These are phyloP conservation scores for Phortica okadai DNA, from an alignment of 2,888 invertebrate species.

Conservation along the genomic window DNA sequence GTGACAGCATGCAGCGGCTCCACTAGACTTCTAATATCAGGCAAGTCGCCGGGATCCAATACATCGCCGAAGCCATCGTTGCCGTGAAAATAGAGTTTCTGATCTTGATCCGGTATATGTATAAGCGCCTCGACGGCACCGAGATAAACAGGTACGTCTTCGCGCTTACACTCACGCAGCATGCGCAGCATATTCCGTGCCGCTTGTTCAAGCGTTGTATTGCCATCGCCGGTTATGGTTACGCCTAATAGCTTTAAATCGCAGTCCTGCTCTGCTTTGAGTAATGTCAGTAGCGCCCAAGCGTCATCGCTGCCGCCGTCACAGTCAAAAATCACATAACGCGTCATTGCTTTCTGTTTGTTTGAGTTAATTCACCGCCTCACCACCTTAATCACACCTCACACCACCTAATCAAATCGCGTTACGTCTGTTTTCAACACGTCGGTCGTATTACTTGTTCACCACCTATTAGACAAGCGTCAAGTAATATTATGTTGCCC, in stretches of 20 bases:
- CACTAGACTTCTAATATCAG: conserved; percentile 76
- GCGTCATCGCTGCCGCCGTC: conserved; percentile 83
- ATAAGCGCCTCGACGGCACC: conserved; percentile 78
- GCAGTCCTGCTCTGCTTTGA: conserved; percentile 77
- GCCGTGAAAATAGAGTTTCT: conserved; percentile 79
- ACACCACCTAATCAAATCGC: no score
- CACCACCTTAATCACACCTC: no score
- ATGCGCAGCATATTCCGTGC: conserved; percentile 83
- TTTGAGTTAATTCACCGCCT: not conserved
- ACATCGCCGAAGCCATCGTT: conserved; percentile 85
- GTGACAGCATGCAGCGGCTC: conserved; percentile 79
- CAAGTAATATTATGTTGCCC: conserved; percentile 56
- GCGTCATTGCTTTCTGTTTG: not conserved
- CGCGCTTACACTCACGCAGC: conserved; percentile 77
- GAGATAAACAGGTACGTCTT: conserved; percentile 81
- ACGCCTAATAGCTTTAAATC: conserved; percentile 79
- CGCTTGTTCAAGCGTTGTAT: conserved; percentile 83
- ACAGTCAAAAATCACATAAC: conserved; percentile 79
- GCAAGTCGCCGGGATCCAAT: conserved; percentile 74
- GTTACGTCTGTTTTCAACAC: no score
- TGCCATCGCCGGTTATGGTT: conserved; percentile 85
- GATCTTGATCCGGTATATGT: conserved; percentile 75
- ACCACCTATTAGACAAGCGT: conserved; percentile 40
- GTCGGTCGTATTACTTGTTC: no score
- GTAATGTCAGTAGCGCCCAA: conserved; percentile 79